Evolutionary conservation across 1,140 invertebrate genomes (phyloP), one percentile per base, ranked within the genome.

Genomic region (Physella acuta): DNA sequence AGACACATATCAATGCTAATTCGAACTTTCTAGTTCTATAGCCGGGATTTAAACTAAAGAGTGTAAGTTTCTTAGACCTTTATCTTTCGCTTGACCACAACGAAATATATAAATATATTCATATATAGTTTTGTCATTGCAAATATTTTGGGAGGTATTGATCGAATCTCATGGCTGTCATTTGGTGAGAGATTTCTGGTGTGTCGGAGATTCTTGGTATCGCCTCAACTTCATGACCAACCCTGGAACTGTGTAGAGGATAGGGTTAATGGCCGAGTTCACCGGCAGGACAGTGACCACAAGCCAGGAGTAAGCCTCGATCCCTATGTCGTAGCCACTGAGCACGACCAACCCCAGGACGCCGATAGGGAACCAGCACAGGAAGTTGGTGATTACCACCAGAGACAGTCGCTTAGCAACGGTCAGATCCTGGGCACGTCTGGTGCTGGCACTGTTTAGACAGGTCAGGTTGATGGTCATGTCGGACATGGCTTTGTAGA

Each of bases 311-410:
- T 64, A 63, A 24, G 39, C 69, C 28, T 56, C 62, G 0, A 26
- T 24, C 28, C 26, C 52, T 5, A 58, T 39, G 20, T 34, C 5
- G n/a, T 52, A 24, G 0, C 68, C 72, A 24, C 49, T 0, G 17
- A 63, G 33, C 8, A 39, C 44, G 49, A 73, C 11, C 8, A 73
- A 20, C n/a, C 62, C 70, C 67, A 74, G 51, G 4, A 70, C 1
- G n/a, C 73, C 71, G 14, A 74, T 68, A 20, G 73, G 73, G 31
- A 68, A 74, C 70, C 70, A 74, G 36, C 73, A 74, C 4, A 71
- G 1, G 56, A 74, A 74, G 52, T 74, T 64, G 14, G 68, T 68
- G 11, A 74, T 2, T 33, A 65, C 73, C 0, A 74, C 62, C 16
- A 66, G 24, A 20, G 59, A 49, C 53, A 71, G 55, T 34, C 56